phyloP scores from a whole-genome alignment of 2,113 vertebrate genomes.

The Apteryx owenii region DNA sequence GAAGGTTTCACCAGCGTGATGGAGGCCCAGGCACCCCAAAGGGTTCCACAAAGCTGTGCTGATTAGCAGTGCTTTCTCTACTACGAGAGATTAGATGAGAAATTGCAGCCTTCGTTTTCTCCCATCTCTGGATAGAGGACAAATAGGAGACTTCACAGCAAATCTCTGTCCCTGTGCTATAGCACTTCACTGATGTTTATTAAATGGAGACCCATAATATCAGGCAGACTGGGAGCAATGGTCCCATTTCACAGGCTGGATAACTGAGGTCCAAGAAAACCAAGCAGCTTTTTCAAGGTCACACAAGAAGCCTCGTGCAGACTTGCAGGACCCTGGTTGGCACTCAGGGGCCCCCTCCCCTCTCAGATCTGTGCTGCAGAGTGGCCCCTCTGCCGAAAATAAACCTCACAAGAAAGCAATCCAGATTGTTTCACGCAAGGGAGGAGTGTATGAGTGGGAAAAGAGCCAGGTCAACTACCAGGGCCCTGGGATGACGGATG shows the following conservation, averaged over 20 bases:
- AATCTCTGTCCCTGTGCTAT: not conserved
- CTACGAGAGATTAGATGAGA: not conserved
- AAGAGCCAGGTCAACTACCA: not conserved
- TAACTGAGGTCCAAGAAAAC: not conserved
- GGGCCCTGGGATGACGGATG: not conserved
- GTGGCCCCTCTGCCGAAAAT: not conserved
- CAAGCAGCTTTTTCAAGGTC: not conserved
- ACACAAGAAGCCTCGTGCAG: not conserved
- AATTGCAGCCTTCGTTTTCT: not conserved
- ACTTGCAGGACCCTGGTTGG: accelerated
- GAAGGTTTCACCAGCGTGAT: not conserved
- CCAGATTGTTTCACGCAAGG: not conserved
- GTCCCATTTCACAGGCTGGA: not conserved
- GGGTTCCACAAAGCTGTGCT: not conserved
- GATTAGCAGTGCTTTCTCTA: not conserved
- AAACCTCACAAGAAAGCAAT: not conserved
- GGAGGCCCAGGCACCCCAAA: not conserved
- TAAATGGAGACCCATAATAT: not conserved
- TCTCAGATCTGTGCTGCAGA: accelerated
- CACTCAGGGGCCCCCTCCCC: not conserved
- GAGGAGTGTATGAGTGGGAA: not conserved
- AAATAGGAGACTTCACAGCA: not conserved
- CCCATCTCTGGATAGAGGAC: not conserved
- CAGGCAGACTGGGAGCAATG: not conserved
- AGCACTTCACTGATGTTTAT: not conserved